These are phyloP conservation scores for Lethrus apterus DNA, from an alignment of 1,140 invertebrate species.

Conservation along the genomic window DNA sequence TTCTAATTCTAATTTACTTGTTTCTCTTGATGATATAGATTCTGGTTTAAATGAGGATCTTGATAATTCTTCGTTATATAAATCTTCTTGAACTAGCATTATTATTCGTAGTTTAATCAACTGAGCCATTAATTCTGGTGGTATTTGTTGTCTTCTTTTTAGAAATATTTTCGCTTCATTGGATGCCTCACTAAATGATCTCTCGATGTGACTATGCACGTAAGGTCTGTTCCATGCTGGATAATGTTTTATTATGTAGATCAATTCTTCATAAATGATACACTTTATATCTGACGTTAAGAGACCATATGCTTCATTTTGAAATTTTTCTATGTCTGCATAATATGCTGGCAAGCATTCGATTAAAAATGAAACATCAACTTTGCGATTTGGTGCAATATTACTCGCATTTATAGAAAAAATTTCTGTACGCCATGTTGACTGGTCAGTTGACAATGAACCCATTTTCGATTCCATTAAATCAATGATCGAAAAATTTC, in stretches of 20 bases:
- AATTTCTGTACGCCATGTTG: too few relatives aligned
- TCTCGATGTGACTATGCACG: not conserved
- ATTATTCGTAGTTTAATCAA: slow-evolving; percentile 7
- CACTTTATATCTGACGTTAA: not conserved
- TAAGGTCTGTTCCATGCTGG: slow-evolving; percentile 9
- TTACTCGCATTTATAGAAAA: not conserved
- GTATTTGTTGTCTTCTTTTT: not conserved
- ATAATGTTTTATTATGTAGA: slow-evolving; percentile 11
- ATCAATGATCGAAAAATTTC: slow-evolving; percentile 4
- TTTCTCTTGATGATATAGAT: too few relatives aligned
- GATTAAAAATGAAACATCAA: not conserved
- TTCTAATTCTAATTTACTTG: too few relatives aligned
- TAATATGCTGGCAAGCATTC: slow-evolving; percentile 2
- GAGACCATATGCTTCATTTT: not conserved
- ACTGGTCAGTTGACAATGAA: not conserved
- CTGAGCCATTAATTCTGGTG: slow-evolving; percentile 5
- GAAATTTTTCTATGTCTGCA: slow-evolving; percentile 8
- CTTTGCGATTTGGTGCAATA: not conserved
- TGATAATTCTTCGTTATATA: slow-evolving; percentile 1
- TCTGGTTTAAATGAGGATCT: too few relatives aligned
- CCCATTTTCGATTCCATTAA: not conserved
- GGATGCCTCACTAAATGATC: not conserved
- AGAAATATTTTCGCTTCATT: slow-evolving; percentile 1
- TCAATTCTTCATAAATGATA: slow-evolving; percentile 9
- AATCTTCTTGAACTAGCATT: slow-evolving; percentile 4